Evolutionary conservation across 2,113 vertebrate species (phyloP).

Genomic region (Sylvicapra grimmia): DNA sequence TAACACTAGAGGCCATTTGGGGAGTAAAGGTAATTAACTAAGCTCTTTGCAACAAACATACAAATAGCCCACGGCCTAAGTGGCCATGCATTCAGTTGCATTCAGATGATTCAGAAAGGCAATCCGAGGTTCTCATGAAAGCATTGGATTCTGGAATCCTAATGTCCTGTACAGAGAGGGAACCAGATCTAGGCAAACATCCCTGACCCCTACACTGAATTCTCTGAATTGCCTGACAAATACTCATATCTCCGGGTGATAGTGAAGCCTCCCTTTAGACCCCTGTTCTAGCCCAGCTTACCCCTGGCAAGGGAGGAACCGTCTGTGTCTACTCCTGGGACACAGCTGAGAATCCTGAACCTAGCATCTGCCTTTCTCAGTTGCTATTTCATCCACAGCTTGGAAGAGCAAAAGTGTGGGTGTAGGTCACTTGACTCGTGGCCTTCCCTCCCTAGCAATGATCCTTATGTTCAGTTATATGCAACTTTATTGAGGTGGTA

Average conservation of each 20-base stretch:
- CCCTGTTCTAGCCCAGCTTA: not conserved
- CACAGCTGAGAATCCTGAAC: not conserved
- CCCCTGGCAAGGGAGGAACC: not conserved
- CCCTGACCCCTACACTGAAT: not conserved
- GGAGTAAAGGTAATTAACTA: not conserved
- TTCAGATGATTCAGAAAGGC: not conserved
- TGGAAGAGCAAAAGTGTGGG: not conserved
- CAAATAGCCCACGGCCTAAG: fast-evolving
- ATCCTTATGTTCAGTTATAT: not conserved
- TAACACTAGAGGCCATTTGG: not conserved
- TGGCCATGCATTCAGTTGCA: not conserved
- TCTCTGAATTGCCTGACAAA: not conserved
- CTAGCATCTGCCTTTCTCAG: not conserved
- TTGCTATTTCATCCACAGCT: not conserved
- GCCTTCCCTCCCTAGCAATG: not conserved
- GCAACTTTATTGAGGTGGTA: not conserved
- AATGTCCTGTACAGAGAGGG: not conserved
- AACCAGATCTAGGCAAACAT: not conserved
- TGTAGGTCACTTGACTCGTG: fast-evolving
- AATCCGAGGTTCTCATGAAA: not conserved
- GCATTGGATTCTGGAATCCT: not conserved
- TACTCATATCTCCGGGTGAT: not conserved
- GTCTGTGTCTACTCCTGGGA: not conserved
- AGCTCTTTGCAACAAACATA: not conserved
- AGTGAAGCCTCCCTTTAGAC: not conserved